A percentile compares a stretch with the other conserved stretches of the same genome.
These are phyloP conservation scores for Lophius piscatorius DNA, from an alignment of 2,113 vertebrate species.

Conservation along the genomic window DNA sequence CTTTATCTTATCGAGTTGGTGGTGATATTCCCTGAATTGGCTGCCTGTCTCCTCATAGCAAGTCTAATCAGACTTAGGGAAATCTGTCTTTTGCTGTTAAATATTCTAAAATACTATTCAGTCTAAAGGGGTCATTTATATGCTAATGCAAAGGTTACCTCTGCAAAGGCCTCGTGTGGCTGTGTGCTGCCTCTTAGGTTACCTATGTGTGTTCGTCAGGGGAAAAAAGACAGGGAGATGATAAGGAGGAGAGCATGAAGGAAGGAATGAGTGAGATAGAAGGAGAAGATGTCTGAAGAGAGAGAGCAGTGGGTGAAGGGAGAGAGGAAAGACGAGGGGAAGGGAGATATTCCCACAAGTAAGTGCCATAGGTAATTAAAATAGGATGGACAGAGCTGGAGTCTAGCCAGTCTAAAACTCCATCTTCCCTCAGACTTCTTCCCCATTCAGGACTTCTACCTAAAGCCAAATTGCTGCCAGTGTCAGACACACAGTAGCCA, in stretches of 20 bases:
- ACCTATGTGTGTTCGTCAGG: constrained; percentile 5
- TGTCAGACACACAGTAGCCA: constrained; percentile 47
- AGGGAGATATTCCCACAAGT: constrained; percentile 66
- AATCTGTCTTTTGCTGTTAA: constrained; percentile 72
- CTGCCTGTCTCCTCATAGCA: constrained; percentile 54
- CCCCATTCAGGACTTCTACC: constrained; percentile 61
- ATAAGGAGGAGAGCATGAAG: constrained; percentile 26
- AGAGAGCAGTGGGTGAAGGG: constrained; percentile 32
- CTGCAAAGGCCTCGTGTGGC: constrained; percentile 48
- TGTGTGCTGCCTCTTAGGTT: constrained; percentile 35
- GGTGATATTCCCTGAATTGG: constrained; percentile 65
- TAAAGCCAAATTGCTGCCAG: constrained; percentile 56
- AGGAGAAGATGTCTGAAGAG: constrained; percentile 25
- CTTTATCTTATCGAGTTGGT: constrained; percentile 66
- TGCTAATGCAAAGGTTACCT: constrained; percentile 75
- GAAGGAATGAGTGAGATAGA: constrained; percentile 25
- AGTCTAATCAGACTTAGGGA: constrained; percentile 64
- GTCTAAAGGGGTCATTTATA: constrained; percentile 73
- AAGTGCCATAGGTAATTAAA: constrained; percentile 78
- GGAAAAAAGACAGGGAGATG: not conserved
- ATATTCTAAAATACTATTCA: constrained; percentile 73
- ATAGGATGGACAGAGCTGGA: constrained; percentile 76
- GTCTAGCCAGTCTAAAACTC: constrained; percentile 67
- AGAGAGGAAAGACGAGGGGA: constrained; percentile 38
- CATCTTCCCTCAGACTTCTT: constrained; percentile 66